Percentiles rank a stretch among this genome's conserved stretches.
These are phyloP conservation scores for Mesorhabditis sp. DNA, from an alignment of 2,888 invertebrate species.

Conservation along the genomic window DNA sequence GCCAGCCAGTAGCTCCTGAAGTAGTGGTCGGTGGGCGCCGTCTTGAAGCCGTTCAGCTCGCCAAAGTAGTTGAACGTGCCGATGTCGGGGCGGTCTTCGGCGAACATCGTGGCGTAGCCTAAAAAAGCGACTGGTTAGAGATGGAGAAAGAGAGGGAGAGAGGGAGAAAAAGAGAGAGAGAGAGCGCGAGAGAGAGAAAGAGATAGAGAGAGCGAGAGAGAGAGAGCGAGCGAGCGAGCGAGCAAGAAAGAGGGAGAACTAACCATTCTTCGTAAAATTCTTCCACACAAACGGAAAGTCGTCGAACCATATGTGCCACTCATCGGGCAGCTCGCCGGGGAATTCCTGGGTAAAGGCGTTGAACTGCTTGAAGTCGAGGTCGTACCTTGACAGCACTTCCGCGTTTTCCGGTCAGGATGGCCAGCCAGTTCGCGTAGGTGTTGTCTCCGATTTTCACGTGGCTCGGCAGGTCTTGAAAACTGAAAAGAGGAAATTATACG, in stretches of 20 bases:
- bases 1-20: constrained; percentile 47
- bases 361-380: not conserved
- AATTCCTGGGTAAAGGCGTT: constrained; percentile 27
- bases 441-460: constrained; percentile 60
- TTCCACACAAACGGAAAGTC: constrained; percentile 38
- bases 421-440: constrained; percentile 58
- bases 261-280: constrained; percentile 26
- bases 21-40: constrained; percentile 59
- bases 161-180: too few relatives aligned
- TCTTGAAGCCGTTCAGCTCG: constrained; percentile 52
- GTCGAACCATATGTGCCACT: constrained; percentile 40
- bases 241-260: not conserved
- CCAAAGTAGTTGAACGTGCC: constrained; percentile 58
- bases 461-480: constrained; percentile 31
- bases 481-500: not conserved
- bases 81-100: constrained; percentile 59
- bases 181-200: too few relatives aligned
- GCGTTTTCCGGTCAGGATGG: constrained; percentile 54
- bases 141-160: not conserved
- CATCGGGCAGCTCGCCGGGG: constrained; percentile 34
- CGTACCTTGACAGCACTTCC: constrained; percentile 19
- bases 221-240: too few relatives aligned
- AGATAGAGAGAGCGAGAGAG: too few relatives aligned
- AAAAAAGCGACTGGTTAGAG: constrained; percentile 1
- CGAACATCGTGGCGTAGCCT: constrained; percentile 58